These are phyloP conservation scores for Odontamblyopus lacepedii DNA, from an alignment of 2,797 vertebrate species.

Conservation along the genomic window DNA sequence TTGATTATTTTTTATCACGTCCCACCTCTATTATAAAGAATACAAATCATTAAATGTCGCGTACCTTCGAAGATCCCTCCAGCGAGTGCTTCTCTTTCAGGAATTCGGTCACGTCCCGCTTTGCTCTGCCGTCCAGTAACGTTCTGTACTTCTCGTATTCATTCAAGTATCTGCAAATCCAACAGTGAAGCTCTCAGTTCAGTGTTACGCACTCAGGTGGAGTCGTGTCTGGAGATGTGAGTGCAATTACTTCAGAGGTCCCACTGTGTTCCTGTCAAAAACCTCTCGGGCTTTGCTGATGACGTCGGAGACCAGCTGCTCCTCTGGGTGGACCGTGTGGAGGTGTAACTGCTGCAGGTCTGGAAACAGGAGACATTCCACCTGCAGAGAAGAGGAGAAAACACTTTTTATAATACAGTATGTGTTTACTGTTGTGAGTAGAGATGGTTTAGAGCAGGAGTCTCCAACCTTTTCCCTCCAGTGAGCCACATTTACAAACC, in stretches of 20 bases:
- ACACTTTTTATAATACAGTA: too few species aligned
- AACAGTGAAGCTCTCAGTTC: background rate
- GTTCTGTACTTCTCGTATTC: conserved; percentile 82
- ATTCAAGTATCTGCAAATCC: conserved; percentile 84
- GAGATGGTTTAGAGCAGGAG: too few species aligned
- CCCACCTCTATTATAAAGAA: too few species aligned
- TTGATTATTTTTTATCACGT: too few species aligned
- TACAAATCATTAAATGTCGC: background rate
- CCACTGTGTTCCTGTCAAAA: conserved; percentile 84
- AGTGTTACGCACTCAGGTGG: background rate
- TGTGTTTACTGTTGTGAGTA: too few species aligned
- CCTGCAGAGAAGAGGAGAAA: conserved; percentile 62
- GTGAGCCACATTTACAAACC: too few species aligned
- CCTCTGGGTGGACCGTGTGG: conserved; percentile 76
- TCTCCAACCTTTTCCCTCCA: too few species aligned
- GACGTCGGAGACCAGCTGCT: conserved; percentile 79
- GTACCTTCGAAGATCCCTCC: conserved; percentile 79
- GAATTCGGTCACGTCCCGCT: conserved; percentile 77
- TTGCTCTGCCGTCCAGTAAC: conserved; percentile 64
- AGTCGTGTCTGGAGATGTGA: background rate
- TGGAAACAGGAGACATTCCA: conserved; percentile 85
- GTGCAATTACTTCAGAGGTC: conserved; percentile 82
- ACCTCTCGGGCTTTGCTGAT: conserved; percentile 76
- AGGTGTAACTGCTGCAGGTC: conserved; percentile 77
- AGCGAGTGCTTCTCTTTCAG: conserved; percentile 82